A percentile compares a stretch with the other conserved stretches of the same genome.
Conservation (phyloP, 2,888 invertebrate species). For the Timema cristinae region DNA sequence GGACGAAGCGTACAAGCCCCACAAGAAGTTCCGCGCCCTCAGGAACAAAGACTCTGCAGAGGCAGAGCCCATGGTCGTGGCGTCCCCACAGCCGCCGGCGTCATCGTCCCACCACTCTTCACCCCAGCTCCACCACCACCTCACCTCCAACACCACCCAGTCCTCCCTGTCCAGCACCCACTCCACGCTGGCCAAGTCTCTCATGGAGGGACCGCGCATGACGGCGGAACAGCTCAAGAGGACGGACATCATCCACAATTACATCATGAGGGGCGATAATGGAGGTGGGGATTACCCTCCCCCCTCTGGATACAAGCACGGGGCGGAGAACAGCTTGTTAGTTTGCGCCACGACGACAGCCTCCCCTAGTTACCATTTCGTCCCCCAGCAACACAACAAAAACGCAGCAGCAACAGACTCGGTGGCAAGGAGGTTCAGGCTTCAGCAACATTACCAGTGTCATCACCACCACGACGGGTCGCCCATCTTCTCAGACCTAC, state of each 20-base stretch:
- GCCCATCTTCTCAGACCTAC: slow-evolving; percentile 25
- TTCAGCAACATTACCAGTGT: slow-evolving; percentile 52
- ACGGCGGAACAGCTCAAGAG: slow-evolving; percentile 89
- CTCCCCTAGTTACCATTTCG: slow-evolving; percentile 36
- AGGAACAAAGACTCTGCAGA: slow-evolving; percentile 74
- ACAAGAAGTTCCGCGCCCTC: slow-evolving; percentile 89
- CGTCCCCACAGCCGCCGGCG: slow-evolving; percentile 25
- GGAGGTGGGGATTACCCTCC: slow-evolving; percentile 50
- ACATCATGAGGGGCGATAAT: slow-evolving; percentile 79
- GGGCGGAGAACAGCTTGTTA: slow-evolving; percentile 25
- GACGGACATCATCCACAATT: slow-evolving; percentile 88
- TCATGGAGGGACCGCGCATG: slow-evolving; percentile 92
- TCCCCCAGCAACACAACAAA: slow-evolving; percentile 34
- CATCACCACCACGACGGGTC: slow-evolving; percentile 57
- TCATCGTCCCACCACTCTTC: slow-evolving; percentile 34
- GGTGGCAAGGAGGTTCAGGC: slow-evolving; percentile 24
- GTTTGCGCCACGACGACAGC: slow-evolving; percentile 30
- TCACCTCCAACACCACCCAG: slow-evolving; percentile 41
- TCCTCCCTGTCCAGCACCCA: slow-evolving; percentile 75
- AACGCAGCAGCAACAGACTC: slow-evolving; percentile 17
- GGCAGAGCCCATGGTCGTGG: slow-evolving; percentile 60
- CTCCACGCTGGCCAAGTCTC: slow-evolving; percentile 82
- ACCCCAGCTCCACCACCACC: slow-evolving; percentile 49
- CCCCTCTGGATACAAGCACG: slow-evolving; percentile 35
- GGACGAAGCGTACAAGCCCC: slow-evolving; percentile 94